Evolutionary conservation across 1,140 invertebrate genomes (phyloP), one percentile per base, ranked within the genome.

Genomic region (Sycophila sp.): DNA sequence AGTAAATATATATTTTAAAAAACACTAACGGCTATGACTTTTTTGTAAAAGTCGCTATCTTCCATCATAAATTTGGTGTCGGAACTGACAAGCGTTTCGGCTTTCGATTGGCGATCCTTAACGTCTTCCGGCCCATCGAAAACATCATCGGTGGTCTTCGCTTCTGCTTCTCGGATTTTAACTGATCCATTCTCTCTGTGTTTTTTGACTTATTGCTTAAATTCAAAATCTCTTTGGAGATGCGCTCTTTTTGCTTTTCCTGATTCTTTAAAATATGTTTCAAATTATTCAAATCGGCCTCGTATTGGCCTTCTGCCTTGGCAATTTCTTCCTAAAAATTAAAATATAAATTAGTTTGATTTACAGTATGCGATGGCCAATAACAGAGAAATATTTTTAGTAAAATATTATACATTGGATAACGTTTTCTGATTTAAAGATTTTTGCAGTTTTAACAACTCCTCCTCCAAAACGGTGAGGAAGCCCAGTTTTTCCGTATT

Each of bases 401-500:
- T 45, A 47, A 4, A 6, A 45, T 32, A 60, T 26, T 42, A 56
- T 36, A 17, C 51, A 47, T 26, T 19, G 11, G 79, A 70, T 24
- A 73, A 59, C 4, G 72, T 59, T n/a, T 45, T 34, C 22, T 74
- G 60, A 15, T 86, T 78, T 10, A 87, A 63, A 10, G 87, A 40
- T 60, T 83, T 81, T 2, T 75, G 72, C 2, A 91, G 75, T 45
- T 88, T 83, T 2, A 81, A 78, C 67, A 87, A 86, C 74, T 91
- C 89, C 59, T 88, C 87, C 34, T 87, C 85, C n/a, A 91, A 77
- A 26, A 89, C 78, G 0, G 86, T 84, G 1, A 90, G 42, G 10
- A 90, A 81, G 72, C 88, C 89, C n/a, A 89, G 72, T 68, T 88
- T 89, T 59, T 89, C 85, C 0, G 89, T 89, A 69, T 89, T 89